These are phyloP conservation scores for Hucho hucho DNA, from an alignment of 2,113 vertebrate genomes.

Conservation along the genomic window DNA sequence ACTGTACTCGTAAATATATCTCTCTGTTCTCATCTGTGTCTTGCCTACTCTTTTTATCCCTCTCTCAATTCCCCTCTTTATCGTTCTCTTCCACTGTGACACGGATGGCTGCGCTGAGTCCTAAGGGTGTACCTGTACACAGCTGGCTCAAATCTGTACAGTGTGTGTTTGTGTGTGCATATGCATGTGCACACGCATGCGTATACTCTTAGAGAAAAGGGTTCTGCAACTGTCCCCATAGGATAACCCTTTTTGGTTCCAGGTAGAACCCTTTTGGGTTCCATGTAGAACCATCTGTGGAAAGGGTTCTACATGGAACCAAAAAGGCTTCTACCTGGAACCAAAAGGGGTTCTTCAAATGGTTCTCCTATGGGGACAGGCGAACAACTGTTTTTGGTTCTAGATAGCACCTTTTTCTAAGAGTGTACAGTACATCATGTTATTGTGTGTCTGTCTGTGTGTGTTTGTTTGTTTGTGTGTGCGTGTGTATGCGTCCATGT, in stretches of 20 bases:
- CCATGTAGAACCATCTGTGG: too few relatives aligned
- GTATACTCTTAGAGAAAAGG: too few relatives aligned
- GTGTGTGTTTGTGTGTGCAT: neutral
- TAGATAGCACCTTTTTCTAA: too few relatives aligned
- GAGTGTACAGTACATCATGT: neutral
- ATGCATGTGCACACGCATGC: neutral
- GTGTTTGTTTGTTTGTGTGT: neutral
- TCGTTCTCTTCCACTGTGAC: neutral
- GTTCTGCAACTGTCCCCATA: too few relatives aligned
- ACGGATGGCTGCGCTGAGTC: slow-evolving; percentile 14
- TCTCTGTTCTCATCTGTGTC: neutral
- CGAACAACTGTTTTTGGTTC: too few relatives aligned
- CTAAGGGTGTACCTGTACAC: slow-evolving; percentile 5
- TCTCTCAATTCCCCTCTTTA: neutral
- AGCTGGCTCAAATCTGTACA: neutral
- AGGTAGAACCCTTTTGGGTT: too few relatives aligned
- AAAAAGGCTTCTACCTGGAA: too few relatives aligned
- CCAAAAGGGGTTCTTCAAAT: too few relatives aligned
- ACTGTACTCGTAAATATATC: neutral
- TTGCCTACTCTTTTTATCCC: neutral
- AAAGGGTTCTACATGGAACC: too few relatives aligned
- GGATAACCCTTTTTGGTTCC: too few relatives aligned
- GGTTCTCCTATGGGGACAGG: too few relatives aligned
- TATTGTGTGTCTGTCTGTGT: neutral
- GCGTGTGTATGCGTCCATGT: neutral